phyloP scores from a whole-genome alignment of 1,140 invertebrate species.

The Papilio polytes region DNA sequence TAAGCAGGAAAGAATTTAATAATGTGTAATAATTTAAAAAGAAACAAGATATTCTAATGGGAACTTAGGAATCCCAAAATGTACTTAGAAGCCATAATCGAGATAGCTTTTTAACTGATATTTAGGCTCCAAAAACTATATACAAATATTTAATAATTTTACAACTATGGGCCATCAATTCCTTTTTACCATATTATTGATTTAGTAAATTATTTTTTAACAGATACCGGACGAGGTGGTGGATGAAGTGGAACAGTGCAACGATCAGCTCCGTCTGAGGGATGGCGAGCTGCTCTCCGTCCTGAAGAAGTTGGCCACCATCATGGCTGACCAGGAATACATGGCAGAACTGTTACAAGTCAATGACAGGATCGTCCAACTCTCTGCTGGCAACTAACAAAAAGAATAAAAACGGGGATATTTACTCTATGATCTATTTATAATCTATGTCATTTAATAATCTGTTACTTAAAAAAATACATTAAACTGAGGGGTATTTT shows the following conservation, averaged over 20 bases:
- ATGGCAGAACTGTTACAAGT: constrained; percentile 88
- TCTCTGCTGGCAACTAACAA: constrained; percentile 89
- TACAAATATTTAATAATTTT: too few species aligned
- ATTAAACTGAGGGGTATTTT: too few species aligned
- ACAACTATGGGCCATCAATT: too few species aligned
- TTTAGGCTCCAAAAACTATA: too few species aligned
- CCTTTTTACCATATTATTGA: background rate
- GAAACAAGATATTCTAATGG: too few species aligned
- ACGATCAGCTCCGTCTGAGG: constrained; percentile 88
- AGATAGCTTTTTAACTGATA: too few species aligned
- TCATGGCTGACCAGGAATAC: constrained; percentile 90
- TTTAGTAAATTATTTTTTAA: background rate
- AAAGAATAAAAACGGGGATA: background rate
- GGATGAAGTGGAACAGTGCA: constrained; percentile 87
- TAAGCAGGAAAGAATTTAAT: too few species aligned
- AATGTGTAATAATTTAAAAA: too few species aligned
- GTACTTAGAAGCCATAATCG: too few species aligned
- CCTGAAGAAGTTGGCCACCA: constrained; percentile 86
- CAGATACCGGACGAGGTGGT: constrained; percentile 86
- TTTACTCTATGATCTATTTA: background rate
- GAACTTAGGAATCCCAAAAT: too few species aligned
- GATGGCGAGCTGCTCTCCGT: constrained; percentile 86
- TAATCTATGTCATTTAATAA: background rate
- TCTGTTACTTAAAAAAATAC: background rate
- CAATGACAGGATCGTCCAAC: constrained; percentile 89